Evolutionary conservation across 2,797 vertebrate genomes (phyloP).

Genomic region (Knipowitschia caucasica): DNA sequence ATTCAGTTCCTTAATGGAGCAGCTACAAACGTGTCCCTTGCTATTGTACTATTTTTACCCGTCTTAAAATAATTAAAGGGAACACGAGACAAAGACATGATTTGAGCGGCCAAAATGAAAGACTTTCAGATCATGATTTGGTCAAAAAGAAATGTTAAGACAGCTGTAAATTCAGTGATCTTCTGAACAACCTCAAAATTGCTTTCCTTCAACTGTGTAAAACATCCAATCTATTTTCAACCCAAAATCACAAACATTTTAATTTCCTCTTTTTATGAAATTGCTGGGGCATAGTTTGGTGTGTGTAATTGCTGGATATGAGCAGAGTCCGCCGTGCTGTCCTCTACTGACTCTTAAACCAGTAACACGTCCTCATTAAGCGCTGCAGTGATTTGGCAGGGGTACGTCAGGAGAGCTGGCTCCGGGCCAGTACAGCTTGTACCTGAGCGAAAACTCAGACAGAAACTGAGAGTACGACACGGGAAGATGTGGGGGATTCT

Average conservation of each 20-base stretch:
- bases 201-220: neutral
- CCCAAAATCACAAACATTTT: neutral
- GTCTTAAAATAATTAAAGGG: neutral
- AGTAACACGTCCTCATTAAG: conserved; percentile 40
- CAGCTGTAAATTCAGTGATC: neutral
- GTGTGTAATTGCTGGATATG: neutral
- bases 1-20: neutral
- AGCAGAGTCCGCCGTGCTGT: neutral
- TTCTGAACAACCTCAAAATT: neutral
- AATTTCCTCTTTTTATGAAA: neutral
- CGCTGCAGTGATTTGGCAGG: conserved; percentile 19
- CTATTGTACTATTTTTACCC: neutral
- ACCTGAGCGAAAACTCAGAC: conserved; percentile 38
- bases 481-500: conserved; percentile 18
- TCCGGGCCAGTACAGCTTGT: conserved; percentile 50
- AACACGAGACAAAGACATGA: neutral
- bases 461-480: conserved; percentile 21
- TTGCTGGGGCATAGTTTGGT: neutral
- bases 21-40: neutral
- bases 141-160: neutral
- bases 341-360: conserved; percentile 14
- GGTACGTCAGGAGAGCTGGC: conserved; percentile 16
- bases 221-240: neutral
- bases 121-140: neutral
- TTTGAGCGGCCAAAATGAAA: neutral